phyloP scores from a whole-genome alignment of 2,113 vertebrate species.

The Alexandromys fortis region DNA sequence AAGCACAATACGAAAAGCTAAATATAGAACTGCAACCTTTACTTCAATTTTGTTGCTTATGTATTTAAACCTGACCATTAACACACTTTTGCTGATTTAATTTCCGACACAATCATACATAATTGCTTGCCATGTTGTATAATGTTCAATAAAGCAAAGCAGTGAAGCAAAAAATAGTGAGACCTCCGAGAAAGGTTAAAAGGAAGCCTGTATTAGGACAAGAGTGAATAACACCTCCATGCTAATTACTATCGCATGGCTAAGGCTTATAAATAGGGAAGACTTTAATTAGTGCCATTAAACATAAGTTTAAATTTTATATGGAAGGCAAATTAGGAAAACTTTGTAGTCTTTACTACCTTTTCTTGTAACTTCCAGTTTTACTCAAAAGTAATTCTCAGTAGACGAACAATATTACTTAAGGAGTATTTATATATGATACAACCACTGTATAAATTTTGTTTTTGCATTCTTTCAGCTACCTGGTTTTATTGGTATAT shows the following conservation, averaged over 20 bases:
- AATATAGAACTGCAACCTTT: slow-evolving; percentile 64
- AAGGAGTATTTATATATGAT: no score
- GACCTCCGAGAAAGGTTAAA: slow-evolving; percentile 80
- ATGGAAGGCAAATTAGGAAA: slow-evolving; percentile 67
- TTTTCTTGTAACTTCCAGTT: slow-evolving; percentile 8
- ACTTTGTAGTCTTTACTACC: slow-evolving; percentile 53
- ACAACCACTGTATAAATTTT: neutral
- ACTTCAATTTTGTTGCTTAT: slow-evolving; percentile 69
- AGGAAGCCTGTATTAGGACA: slow-evolving; percentile 78
- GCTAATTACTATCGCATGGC: slow-evolving; percentile 79
- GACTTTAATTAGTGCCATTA: slow-evolving; percentile 81
- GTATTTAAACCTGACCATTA: slow-evolving; percentile 76
- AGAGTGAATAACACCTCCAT: slow-evolving; percentile 81
- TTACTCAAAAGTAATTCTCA: neutral
- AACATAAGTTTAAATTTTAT: slow-evolving; percentile 68
- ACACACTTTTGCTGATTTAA: slow-evolving; percentile 80
- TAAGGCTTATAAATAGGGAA: slow-evolving; percentile 77
- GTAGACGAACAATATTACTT: neutral
- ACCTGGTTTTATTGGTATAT: no score
- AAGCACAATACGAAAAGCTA: slow-evolving; percentile 51
- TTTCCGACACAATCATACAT: slow-evolving; percentile 82
- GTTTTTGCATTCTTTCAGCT: neutral
- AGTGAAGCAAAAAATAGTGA: slow-evolving; percentile 84
- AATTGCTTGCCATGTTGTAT: slow-evolving; percentile 79
- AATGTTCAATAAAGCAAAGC: slow-evolving; percentile 85